Percentiles rank a stretch among this genome's conserved stretches.
These are phyloP conservation scores for Coturnix japonica DNA, from an alignment of 2,113 vertebrate genomes.

Conservation along the genomic window DNA sequence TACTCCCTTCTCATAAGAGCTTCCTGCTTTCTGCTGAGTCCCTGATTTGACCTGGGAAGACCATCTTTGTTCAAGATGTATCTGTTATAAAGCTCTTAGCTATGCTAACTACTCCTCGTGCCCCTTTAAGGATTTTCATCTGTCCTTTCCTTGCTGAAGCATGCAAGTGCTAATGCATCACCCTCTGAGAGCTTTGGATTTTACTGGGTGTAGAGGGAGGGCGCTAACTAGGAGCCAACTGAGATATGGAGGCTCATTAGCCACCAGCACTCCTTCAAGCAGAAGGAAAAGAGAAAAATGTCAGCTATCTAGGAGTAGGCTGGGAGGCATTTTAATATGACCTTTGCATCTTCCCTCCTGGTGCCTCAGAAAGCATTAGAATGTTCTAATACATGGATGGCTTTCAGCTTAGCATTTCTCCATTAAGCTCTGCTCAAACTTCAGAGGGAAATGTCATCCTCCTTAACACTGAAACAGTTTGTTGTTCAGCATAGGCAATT, in stretches of 20 bases:
- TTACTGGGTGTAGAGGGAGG: not conserved
- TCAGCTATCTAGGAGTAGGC: constrained; percentile 20
- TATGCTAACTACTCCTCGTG: not conserved
- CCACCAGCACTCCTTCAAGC: not conserved
- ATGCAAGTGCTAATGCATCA: not conserved
- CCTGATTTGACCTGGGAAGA: not conserved
- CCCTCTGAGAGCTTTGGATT: not conserved
- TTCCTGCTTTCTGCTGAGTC: not conserved
- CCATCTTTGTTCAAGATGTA: not conserved
- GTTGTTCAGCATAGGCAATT: not conserved
- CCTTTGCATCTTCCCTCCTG: not conserved
- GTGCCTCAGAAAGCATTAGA: not conserved
- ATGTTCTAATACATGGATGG: not conserved
- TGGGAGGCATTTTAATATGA: not conserved
- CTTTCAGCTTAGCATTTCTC: not conserved
- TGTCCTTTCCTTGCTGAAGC: not conserved
- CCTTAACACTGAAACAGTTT: not conserved
- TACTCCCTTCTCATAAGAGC: not conserved
- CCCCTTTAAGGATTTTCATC: not conserved
- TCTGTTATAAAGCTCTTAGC: not conserved
- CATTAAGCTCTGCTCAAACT: not conserved
- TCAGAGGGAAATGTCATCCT: not conserved
- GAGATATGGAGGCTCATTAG: not conserved
- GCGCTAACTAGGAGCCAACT: not conserved
- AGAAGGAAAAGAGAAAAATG: constrained; percentile 4